Evolutionary conservation across 2,113 vertebrate genomes (phyloP), one percentile per base, ranked within the genome.

Genomic region (Albula goreensis): DNA sequence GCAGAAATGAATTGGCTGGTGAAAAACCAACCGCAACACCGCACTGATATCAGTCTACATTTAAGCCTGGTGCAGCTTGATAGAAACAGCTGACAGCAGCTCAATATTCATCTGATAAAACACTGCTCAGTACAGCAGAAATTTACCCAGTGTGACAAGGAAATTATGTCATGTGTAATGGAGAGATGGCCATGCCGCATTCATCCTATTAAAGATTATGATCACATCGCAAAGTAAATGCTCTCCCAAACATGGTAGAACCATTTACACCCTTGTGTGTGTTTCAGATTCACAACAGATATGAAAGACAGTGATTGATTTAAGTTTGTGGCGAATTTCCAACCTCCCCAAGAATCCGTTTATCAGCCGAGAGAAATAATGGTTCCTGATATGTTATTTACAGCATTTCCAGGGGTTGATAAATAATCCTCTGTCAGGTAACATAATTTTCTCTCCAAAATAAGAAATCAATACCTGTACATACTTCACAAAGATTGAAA

Each of bases 191-290:
- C 31, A 70, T 60, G 86, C 86, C 85, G 83, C 81, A 89, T 83
- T 89, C 83, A 83, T 88, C 89, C 88, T 88, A 89, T 90, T 90
- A 91, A 84, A 88, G 87, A 86, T 88, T 87, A 87, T 86, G 84
- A 91, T 88, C 90, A 87, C 89, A 85, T 87, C 82, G 25, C 63
- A 50, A 80, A 87, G 82, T 10, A 49, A 66, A 66, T 13, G 13
- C 8, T 31, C 66, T 41, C 83, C 31, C 70, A 52, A 48, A 49
- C 51, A 78, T n/a, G 50, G 51, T 13, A 49, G 12, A 19, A 15
- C n/a, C 31, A 2, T 80, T 51, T 50, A 41, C 31, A 1, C 13
- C 50, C 70, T 8, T 10, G 1, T 53, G 50, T 53, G n/a, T 48
- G 70, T 56, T 41, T 52, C 70, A 48, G 83, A 77, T n/a, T 25